These are phyloP conservation scores for Drosophila tropicalis DNA, from an alignment of 1,140 invertebrate species.

Conservation along the genomic window DNA sequence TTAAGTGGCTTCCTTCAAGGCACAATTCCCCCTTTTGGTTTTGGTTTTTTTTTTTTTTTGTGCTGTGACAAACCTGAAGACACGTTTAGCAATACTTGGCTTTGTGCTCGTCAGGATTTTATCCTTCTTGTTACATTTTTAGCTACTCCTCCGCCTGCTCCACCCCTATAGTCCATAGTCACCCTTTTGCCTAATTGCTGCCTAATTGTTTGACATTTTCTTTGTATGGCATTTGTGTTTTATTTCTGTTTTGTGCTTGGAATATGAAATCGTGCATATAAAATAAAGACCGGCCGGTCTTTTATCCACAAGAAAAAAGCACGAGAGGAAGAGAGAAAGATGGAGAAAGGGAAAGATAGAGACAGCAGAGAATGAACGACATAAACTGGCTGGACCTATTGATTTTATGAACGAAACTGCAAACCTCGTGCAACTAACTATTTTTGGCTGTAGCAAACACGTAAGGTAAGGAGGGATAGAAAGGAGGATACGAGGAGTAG, in stretches of 20 bases:
- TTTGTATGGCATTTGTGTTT: slow-evolving; percentile 56
- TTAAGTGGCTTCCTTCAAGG: slow-evolving; percentile 21
- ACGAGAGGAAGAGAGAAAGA: background rate
- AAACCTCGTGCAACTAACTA: slow-evolving; percentile 55
- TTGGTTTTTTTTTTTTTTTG: background rate
- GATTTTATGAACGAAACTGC: slow-evolving; percentile 74
- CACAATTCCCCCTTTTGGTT: slow-evolving; percentile 13
- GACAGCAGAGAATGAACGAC: background rate
- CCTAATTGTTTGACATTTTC: slow-evolving; percentile 77
- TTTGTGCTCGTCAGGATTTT: slow-evolving; percentile 12
- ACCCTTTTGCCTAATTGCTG: slow-evolving; percentile 68
- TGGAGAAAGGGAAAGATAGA: background rate
- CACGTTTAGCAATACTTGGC: slow-evolving; percentile 67
- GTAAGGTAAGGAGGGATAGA: background rate
- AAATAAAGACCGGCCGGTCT: slow-evolving; percentile 58
- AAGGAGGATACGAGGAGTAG: slow-evolving; percentile 18
- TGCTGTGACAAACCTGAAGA: slow-evolving; percentile 56
- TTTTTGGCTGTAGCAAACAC: slow-evolving; percentile 40
- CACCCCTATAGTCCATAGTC: slow-evolving; percentile 21
- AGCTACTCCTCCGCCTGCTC: slow-evolving; percentile 21
- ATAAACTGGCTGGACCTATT: slow-evolving; percentile 49
- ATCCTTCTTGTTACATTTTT: slow-evolving; percentile 1
- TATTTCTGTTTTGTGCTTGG: slow-evolving; percentile 46
- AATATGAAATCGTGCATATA: slow-evolving; percentile 14
- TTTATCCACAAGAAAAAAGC: background rate